Evolutionary conservation across 2,888 invertebrate species (phyloP).

Genomic region (Pyrrhosoma nymphula): DNA sequence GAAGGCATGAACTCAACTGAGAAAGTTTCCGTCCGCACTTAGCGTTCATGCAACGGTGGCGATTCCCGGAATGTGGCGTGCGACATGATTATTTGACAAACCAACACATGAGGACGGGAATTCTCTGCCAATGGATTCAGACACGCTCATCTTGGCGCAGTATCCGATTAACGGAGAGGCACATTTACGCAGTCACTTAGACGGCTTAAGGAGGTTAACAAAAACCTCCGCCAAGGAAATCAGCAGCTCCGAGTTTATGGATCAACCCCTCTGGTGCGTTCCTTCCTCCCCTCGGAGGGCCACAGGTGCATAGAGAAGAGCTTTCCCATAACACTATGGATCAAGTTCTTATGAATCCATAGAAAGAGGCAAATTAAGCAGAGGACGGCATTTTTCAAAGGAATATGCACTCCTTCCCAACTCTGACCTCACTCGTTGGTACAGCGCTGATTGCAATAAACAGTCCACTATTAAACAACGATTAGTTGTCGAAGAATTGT

Average conservation of each 20-base stretch:
- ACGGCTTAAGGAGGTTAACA: not conserved
- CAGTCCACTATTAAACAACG: too few relatives aligned
- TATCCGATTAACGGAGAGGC: not conserved
- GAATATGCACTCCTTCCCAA: too few relatives aligned
- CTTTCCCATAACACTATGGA: too few relatives aligned
- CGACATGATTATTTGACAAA: not conserved
- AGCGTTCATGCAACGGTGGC: not conserved
- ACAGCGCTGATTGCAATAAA: too few relatives aligned
- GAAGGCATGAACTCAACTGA: not conserved
- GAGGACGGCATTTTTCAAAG: too few relatives aligned
- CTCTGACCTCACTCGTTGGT: too few relatives aligned
- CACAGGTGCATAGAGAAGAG: not conserved
- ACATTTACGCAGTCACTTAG: slow-evolving; percentile 24
- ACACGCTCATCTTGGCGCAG: not conserved
- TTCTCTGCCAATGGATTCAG: slow-evolving; percentile 11
- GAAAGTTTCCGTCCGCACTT: not conserved
- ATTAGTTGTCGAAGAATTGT: too few relatives aligned
- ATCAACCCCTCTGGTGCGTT: not conserved
- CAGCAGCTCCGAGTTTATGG: not conserved
- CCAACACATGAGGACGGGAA: not conserved
- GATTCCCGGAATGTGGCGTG: not conserved
- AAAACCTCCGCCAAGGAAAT: not conserved
- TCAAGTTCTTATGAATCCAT: too few relatives aligned
- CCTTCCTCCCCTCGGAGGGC: not conserved
- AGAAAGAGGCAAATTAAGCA: too few relatives aligned